phyloP scores from a whole-genome alignment of 2,797 vertebrate genomes.

The Apodemus agrarius region DNA sequence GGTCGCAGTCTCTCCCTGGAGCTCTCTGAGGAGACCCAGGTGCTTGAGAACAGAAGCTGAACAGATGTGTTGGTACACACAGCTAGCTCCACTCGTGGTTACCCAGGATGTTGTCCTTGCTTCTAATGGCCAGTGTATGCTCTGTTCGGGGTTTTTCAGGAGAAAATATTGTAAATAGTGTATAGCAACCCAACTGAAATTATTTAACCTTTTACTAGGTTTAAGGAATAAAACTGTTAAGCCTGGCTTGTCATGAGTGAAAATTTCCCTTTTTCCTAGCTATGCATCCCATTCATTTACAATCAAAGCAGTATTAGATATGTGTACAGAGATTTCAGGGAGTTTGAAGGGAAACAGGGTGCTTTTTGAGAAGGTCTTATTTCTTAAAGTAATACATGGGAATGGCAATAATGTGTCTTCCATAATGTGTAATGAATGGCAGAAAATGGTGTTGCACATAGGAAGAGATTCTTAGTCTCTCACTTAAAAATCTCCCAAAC shows the following conservation, averaged over 20 bases:
- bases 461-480: not conserved
- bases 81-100: not conserved
- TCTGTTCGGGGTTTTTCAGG: not conserved
- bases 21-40: not conserved
- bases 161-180: constrained; percentile 21
- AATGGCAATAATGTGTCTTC: not conserved
- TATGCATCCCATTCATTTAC: constrained; percentile 12
- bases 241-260: not conserved
- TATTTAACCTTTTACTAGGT: not conserved
- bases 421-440: not conserved
- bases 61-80: not conserved
- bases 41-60: not conserved
- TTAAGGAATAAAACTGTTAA: not conserved
- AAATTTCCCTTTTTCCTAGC: not conserved
- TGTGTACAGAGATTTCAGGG: not conserved
- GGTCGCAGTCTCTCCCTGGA: too few species aligned
- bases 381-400: not conserved
- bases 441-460: not conserved
- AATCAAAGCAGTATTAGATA: not conserved
- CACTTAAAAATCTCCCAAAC: not conserved
- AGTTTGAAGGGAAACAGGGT: constrained; percentile 19
- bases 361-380: not conserved
- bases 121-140: not conserved
- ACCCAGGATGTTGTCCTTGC: not conserved
- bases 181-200: constrained; percentile 1